Base-by-base conservation (phyloP, 2,888 invertebrate genomes). In the Dione vanillae region DNA sequence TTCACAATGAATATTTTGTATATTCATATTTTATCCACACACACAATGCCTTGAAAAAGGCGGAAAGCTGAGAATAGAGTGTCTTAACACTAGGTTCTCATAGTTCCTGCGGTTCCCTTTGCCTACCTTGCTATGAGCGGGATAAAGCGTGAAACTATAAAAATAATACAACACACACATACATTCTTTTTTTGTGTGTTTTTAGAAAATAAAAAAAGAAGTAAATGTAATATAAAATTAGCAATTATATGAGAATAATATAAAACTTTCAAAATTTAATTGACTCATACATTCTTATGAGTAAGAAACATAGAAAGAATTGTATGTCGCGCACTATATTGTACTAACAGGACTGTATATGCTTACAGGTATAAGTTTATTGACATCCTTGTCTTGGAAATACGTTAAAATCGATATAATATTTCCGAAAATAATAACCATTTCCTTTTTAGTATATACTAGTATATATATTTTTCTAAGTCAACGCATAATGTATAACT, bases 351-450 rank as follows among this genome's bases (percentile, higher is more conserved):
- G 83, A 83, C 83, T 83, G 27, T 27, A 80, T 87, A 87, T 86
- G 88, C 88, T 89, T 91, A 90, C 91, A 90, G 86, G 88, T 90
- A 90, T 80, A 84, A 87, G 86, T 90, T 88, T 88, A 88, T 88
- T 88, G 88, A 89, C 90, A 88, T 89, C 83, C 82, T 82, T 85
- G 83, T 83, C 83, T 81, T 80, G 84, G 79, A 77, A 78, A 79
- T 80, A 78, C 64, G 78, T 75, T 75, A 69, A 68, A 76, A 66
- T 51, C 12, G 71, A 56, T 45, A 35, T 59, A 27, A 20, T 2
- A 11, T 54, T 71, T 71, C 58, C 66, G 61, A 49, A 71, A 71
- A 65, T 56, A 27, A 6, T 59, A 56, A 77, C 72, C 82, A 86
- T 83, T 79, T 72, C 80, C 37, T 1, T 0, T 70, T 79, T 41